Conservation (phyloP, 2,888 invertebrate genomes). For the Desoria tigrina region DNA sequence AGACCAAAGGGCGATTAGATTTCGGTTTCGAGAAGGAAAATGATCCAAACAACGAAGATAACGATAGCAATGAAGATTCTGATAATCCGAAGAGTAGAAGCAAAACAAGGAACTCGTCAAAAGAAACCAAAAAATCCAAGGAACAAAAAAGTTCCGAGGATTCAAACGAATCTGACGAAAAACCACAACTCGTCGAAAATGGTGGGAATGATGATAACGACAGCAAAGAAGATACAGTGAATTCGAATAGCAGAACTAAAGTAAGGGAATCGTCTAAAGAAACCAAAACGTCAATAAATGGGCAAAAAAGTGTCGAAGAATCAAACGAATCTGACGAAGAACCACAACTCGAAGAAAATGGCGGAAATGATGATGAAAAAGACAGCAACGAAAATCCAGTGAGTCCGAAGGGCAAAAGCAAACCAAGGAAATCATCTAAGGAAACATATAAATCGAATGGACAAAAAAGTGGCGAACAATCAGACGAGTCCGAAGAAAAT, state of each 20-base stretch:
- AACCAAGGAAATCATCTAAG: neutral
- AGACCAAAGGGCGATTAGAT: neutral
- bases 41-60: conserved; percentile 9
- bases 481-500: neutral
- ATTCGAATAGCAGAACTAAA: too few relatives aligned
- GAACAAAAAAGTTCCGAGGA: conserved; percentile 13
- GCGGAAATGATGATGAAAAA: neutral
- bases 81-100: too few relatives aligned
- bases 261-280: neutral
- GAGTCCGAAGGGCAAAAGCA: neutral
- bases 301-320: conserved; percentile 13
- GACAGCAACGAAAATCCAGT: neutral
- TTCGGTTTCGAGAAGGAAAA: too few relatives aligned
- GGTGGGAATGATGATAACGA: neutral
- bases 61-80: conserved; percentile 17
- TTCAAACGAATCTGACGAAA: neutral
- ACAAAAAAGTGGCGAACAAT: neutral
- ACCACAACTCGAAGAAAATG: neutral
- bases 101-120: neutral
- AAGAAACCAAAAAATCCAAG: neutral
- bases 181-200: neutral
- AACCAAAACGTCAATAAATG: neutral
- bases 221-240: neutral
- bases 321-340: conserved; percentile 5
- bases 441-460: neutral